Evolutionary conservation across 2,797 vertebrate genomes (phyloP).

Genomic region (Erethizon dorsatum): DNA sequence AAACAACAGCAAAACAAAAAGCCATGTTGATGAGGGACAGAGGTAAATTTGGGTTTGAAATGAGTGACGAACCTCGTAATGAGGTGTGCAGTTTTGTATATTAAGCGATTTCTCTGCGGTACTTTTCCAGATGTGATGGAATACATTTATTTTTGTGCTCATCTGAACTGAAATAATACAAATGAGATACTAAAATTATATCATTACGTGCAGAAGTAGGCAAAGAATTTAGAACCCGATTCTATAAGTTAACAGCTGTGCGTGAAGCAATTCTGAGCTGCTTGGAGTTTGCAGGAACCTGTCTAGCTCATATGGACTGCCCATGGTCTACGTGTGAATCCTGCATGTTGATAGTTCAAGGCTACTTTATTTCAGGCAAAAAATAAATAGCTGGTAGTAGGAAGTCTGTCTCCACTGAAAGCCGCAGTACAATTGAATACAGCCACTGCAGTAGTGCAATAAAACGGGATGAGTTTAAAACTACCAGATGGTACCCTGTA

Average conservation of each 20-base stretch:
- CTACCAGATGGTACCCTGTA: slow-evolving; percentile 98
- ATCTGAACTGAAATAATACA: slow-evolving; percentile 90
- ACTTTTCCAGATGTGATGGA: slow-evolving; percentile 87
- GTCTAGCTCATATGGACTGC: slow-evolving; percentile 77
- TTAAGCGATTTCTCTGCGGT: slow-evolving; percentile 85
- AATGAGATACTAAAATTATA: slow-evolving; percentile 89
- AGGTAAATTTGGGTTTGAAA: slow-evolving; percentile 81
- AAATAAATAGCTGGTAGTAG: slow-evolving; percentile 90
- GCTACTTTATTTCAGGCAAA: slow-evolving; percentile 91
- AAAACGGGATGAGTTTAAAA: slow-evolving; percentile 92
- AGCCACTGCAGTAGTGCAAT: slow-evolving; percentile 88
- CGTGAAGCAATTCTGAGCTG: slow-evolving; percentile 70
- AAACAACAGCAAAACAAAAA: slow-evolving; percentile 82
- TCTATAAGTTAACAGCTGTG: slow-evolving; percentile 81
- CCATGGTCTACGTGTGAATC: slow-evolving; percentile 84
- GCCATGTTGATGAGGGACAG: slow-evolving; percentile 65
- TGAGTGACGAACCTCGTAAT: slow-evolving; percentile 86
- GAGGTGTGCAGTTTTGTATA: slow-evolving; percentile 87
- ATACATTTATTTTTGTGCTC: slow-evolving; percentile 87
- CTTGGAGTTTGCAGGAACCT: slow-evolving; percentile 82
- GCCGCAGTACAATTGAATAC: slow-evolving; percentile 87
- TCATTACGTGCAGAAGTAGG: slow-evolving; percentile 85
- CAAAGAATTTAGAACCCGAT: slow-evolving; percentile 86
- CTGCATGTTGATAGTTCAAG: slow-evolving; percentile 86
- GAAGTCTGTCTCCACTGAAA: slow-evolving; percentile 87